phyloP scores from a whole-genome alignment of 2,888 invertebrate species.

The Hyposoter dolosus region DNA sequence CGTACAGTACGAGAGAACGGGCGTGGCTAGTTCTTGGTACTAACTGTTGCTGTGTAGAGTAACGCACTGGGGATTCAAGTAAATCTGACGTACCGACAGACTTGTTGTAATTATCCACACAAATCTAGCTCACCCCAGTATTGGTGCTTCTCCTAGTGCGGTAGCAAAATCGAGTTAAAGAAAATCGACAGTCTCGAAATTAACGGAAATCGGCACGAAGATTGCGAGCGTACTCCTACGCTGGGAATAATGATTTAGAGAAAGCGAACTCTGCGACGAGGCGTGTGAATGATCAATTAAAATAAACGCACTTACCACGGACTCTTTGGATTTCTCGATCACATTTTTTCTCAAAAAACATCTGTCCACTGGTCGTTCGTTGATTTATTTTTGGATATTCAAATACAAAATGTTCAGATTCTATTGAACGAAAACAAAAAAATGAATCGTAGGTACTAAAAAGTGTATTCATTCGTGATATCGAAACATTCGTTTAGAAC shows the following conservation, averaged over 20 bases:
- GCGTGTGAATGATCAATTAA: slow-evolving; percentile 56
- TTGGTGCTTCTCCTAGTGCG: slow-evolving; percentile 14
- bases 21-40: neutral
- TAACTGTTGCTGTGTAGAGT: neutral
- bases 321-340: neutral
- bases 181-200: slow-evolving; percentile 66
- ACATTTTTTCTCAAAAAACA: neutral
- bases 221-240: slow-evolving; percentile 66
- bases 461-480: neutral
- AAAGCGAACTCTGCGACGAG: slow-evolving; percentile 64
- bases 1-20: neutral
- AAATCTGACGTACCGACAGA: neutral
- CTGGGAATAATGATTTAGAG: slow-evolving; percentile 72
- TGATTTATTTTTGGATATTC: neutral
- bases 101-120: neutral
- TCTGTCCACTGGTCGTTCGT: neutral
- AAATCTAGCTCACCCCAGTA: slow-evolving; percentile 1
- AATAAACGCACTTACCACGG: slow-evolving; percentile 16
- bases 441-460: neutral
- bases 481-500: neutral
- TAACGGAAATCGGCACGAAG: slow-evolving; percentile 70
- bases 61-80: neutral
- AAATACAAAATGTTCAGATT: neutral
- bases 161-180: slow-evolving; percentile 35
- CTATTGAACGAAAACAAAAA: neutral